A percentile compares a stretch with the other conserved stretches of the same genome.
phyloP scores from a whole-genome alignment of 2,797 vertebrate genomes.

The Tauraco hartlaubi region DNA sequence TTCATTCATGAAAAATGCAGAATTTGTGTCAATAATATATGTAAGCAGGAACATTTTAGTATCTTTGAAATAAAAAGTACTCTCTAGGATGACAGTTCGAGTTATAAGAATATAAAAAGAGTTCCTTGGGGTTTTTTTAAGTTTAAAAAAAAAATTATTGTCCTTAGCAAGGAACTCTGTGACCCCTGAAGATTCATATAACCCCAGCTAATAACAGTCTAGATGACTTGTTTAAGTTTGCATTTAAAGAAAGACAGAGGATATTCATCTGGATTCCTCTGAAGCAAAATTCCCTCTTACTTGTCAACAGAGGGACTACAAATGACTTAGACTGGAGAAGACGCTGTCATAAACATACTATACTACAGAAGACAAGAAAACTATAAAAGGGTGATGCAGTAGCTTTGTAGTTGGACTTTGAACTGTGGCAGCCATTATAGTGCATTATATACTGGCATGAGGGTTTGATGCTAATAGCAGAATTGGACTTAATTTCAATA shows the following conservation, averaged over 20 bases:
- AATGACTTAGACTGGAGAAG: not conserved
- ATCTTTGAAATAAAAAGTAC: not conserved
- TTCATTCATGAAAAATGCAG: not conserved
- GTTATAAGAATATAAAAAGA: not conserved
- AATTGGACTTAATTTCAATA: not conserved
- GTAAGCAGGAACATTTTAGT: not conserved
- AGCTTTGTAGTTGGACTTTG: not conserved
- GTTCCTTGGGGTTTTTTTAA: not conserved
- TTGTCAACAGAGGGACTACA: not conserved
- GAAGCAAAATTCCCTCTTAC: not conserved
- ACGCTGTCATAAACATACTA: not conserved
- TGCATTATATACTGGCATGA: not conserved
- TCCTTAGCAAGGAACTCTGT: not conserved
- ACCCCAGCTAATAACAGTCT: not conserved
- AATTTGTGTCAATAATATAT: not conserved
- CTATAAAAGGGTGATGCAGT: not conserved
- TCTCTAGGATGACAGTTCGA: not conserved
- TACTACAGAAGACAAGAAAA: not conserved
- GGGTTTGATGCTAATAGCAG: not conserved
- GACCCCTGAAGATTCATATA: not conserved
- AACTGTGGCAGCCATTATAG: not conserved
- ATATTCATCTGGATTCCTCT: not conserved
- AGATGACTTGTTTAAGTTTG: not conserved
- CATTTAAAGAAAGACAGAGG: not conserved
- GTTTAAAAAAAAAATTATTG: fast-evolving